These are phyloP conservation scores for Centruroides sculpturatus DNA, from an alignment of 1,140 invertebrate genomes.

Conservation along the genomic window DNA sequence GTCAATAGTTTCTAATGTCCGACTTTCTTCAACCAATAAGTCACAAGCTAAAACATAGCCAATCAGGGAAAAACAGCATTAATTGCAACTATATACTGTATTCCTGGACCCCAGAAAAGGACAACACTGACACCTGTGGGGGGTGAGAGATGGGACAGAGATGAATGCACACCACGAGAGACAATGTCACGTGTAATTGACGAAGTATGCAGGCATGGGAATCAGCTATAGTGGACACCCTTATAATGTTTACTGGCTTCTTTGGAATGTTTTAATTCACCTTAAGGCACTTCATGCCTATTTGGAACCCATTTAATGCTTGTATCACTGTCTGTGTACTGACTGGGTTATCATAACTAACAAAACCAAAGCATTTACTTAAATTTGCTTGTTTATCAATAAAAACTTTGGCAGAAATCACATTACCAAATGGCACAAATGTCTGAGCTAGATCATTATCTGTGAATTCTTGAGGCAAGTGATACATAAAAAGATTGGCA, in stretches of 20 bases:
- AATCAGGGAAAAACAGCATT: too few species aligned
- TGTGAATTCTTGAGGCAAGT: slow-evolving; percentile 93
- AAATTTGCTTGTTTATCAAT: slow-evolving; percentile 96
- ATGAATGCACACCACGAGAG: slow-evolving; percentile 7
- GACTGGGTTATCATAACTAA: slow-evolving; percentile 84
- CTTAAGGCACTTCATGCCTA: slow-evolving; percentile 54
- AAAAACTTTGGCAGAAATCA: too few species aligned
- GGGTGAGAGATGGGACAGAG: slow-evolving; percentile 6
- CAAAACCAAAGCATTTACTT: slow-evolving; percentile 98
- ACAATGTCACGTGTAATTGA: slow-evolving; percentile 11
- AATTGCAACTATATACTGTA: too few species aligned
- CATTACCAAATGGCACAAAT: slow-evolving; percentile 90
- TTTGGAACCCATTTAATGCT: slow-evolving; percentile 95
- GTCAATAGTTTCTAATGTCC: too few species aligned
- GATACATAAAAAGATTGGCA: slow-evolving; percentile 97
- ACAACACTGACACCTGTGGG: slow-evolving; percentile 8
- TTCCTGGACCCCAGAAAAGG: slow-evolving; percentile 3
- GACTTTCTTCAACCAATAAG: too few species aligned
- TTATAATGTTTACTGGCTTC: too few species aligned
- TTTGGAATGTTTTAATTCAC: too few species aligned
- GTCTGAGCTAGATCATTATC: slow-evolving; percentile 87
- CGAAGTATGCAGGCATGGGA: too few species aligned
- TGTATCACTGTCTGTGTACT: slow-evolving; percentile 94
- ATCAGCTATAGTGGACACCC: too few species aligned
- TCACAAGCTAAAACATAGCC: too few species aligned